These are phyloP conservation scores for Actinopyga echinites DNA, from an alignment of 53 echinoderm and acorn worm species.

Conservation along the genomic window DNA sequence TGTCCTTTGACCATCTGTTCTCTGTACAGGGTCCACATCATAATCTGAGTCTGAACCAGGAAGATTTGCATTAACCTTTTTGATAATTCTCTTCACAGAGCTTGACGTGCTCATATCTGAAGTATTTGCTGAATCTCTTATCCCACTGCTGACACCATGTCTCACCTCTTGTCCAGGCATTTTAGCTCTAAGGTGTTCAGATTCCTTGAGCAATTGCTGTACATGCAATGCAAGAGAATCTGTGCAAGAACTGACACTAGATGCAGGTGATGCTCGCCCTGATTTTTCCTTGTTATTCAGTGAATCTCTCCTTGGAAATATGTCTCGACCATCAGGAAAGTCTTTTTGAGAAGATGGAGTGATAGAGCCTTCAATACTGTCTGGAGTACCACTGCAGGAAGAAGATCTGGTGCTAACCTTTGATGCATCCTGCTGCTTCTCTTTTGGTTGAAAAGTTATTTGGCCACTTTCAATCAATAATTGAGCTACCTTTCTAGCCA, in stretches of 20 bases:
- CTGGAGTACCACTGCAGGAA: slow-evolving; percentile 85
- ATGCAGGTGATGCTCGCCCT: slow-evolving; percentile 29
- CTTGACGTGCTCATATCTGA: slow-evolving; percentile 98
- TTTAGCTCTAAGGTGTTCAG: slow-evolving; percentile 58
- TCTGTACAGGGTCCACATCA: not conserved
- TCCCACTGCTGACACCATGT: slow-evolving; percentile 21
- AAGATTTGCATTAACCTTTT: slow-evolving; percentile 64
- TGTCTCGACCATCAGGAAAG: slow-evolving; percentile 3
- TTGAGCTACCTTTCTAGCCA: slow-evolving; percentile 82
- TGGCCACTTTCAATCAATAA: slow-evolving; percentile 65
- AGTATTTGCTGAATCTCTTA: slow-evolving; percentile 35
- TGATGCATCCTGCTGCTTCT: slow-evolving; percentile 24
- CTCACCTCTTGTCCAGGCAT: slow-evolving; percentile 33
- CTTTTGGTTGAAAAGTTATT: not conserved
- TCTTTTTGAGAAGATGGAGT: slow-evolving; percentile 37
- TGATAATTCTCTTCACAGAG: slow-evolving; percentile 90
- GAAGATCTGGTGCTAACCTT: slow-evolving; percentile 67
- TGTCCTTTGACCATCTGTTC: not conserved
- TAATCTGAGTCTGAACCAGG: slow-evolving; percentile 60
- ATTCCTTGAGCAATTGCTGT: slow-evolving; percentile 64
- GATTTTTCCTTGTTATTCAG: slow-evolving; percentile 28
- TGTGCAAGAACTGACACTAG: slow-evolving; percentile 59
- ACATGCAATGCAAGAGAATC: slow-evolving; percentile 79
- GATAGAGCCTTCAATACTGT: slow-evolving; percentile 83
- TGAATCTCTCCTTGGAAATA: slow-evolving; percentile 50